These are phyloP conservation scores for Drosophila prosaltans DNA, from an alignment of 1,140 invertebrate species.

Conservation along the genomic window DNA sequence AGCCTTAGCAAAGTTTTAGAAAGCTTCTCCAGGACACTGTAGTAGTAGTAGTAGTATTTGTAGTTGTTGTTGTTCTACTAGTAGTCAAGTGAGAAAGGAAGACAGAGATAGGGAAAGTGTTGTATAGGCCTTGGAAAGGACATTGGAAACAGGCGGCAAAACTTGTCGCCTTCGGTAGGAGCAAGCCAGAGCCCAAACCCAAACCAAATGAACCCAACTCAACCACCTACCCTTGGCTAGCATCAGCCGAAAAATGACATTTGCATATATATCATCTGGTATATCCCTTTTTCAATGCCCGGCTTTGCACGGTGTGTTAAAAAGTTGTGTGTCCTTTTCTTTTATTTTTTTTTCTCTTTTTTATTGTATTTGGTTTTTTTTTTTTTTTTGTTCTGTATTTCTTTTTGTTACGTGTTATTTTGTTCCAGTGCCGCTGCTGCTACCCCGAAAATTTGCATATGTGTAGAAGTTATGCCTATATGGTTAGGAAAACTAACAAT, in stretches of 20 bases:
- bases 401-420: slow-evolving; percentile 4
- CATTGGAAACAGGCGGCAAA: slow-evolving; percentile 73
- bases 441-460: slow-evolving; percentile 45
- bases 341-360: slow-evolving; percentile 32
- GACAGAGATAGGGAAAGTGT: slow-evolving; percentile 8
- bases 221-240: slow-evolving; percentile 7
- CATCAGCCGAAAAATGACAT: slow-evolving; percentile 39
- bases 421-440: not conserved
- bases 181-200: slow-evolving; percentile 7
- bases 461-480: slow-evolving; percentile 28
- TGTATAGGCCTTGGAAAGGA: slow-evolving; percentile 63
- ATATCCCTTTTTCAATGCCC: slow-evolving; percentile 64
- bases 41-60: not conserved
- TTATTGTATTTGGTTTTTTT: slow-evolving; percentile 8
- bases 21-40: slow-evolving; percentile 42
- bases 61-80: not conserved
- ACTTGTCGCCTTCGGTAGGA: slow-evolving; percentile 54
- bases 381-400: not conserved
- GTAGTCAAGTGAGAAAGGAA: not conserved
- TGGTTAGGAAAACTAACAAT: slow-evolving; percentile 27
- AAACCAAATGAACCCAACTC: not conserved
- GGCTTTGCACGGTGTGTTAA: slow-evolving; percentile 60
- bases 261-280: slow-evolving; percentile 73
- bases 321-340: slow-evolving; percentile 56
- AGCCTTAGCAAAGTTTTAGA: slow-evolving; percentile 67